A percentile compares a stretch with the other conserved stretches of the same genome.
Evolutionary conservation across 2,888 invertebrate genomes (phyloP).

Genomic region (Caenorhabditis macrosperma): DNA sequence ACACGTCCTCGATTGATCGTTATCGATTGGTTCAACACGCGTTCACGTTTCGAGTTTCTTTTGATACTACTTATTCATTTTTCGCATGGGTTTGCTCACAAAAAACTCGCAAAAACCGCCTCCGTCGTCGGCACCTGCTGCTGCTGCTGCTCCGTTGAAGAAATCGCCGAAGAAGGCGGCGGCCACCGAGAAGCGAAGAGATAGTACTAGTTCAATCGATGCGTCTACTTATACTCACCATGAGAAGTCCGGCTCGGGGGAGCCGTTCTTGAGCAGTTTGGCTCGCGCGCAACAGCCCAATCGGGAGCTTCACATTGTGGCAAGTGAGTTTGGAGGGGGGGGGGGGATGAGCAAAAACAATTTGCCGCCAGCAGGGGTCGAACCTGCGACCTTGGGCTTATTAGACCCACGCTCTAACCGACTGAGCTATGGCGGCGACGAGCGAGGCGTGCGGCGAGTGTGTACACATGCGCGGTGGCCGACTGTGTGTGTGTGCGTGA

Average conservation of each 20-base stretch:
- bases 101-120: too few species aligned
- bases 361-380: slow-evolving; percentile 55
- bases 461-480: too few species aligned
- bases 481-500: background rate
- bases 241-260: background rate
- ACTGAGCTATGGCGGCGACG: slow-evolving; percentile 78
- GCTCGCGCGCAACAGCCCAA: slow-evolving; percentile 16
- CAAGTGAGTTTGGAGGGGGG: slow-evolving; percentile 15
- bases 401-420: slow-evolving; percentile 80
- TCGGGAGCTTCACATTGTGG: slow-evolving; percentile 18
- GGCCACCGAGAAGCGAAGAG: slow-evolving; percentile 34
- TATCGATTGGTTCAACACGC: background rate
- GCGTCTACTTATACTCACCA: slow-evolving; percentile 29
- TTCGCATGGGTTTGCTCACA: too few species aligned
- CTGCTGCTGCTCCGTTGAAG: too few species aligned
- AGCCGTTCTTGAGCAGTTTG: slow-evolving; percentile 20
- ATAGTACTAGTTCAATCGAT: slow-evolving; percentile 44
- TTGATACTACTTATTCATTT: too few species aligned
- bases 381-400: slow-evolving; percentile 77
- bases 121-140: too few species aligned
- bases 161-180: background rate
- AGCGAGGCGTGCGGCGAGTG: slow-evolving; percentile 68
- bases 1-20: slow-evolving; percentile 8
- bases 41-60: background rate
- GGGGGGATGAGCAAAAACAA: background rate